Conservation (phyloP, 2,113 vertebrate species). For the Passer domesticus region DNA sequence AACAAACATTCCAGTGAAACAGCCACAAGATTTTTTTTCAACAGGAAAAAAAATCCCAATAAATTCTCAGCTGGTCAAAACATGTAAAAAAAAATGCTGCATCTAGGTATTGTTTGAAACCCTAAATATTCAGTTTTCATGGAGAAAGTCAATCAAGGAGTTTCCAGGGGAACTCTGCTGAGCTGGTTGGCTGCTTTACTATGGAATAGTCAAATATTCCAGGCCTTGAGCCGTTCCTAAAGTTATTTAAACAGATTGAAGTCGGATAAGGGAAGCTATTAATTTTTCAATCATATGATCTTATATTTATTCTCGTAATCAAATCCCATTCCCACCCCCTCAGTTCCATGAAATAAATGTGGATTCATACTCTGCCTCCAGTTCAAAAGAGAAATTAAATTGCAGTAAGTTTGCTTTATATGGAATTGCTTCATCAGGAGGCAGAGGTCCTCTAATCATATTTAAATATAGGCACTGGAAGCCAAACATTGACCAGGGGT, state of each 20-base stretch:
- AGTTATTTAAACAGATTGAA: slow-evolving; percentile 60
- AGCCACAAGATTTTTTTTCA: background rate
- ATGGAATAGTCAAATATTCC: slow-evolving; percentile 39
- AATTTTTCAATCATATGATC: slow-evolving; percentile 53
- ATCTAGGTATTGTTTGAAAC: background rate
- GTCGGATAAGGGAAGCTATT: slow-evolving; percentile 41
- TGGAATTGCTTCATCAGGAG: slow-evolving; percentile 32
- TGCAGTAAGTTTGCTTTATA: slow-evolving; percentile 2
- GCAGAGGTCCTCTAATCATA: slow-evolving; percentile 20
- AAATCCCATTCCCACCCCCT: background rate
- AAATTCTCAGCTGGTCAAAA: slow-evolving; percentile 45
- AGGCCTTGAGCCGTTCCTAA: slow-evolving; percentile 39
- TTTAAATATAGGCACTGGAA: slow-evolving; percentile 39
- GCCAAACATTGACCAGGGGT: slow-evolving; percentile 30
- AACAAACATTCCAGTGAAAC: slow-evolving; percentile 36
- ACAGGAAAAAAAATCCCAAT: background rate
- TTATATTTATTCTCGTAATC: slow-evolving; percentile 29
- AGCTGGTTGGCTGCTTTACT: slow-evolving; percentile 27
- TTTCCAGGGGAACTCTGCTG: background rate
- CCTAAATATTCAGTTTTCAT: background rate
- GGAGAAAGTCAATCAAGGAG: background rate
- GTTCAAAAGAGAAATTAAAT: slow-evolving; percentile 29
- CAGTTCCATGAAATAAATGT: background rate
- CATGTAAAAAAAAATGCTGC: background rate
- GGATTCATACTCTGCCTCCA: slow-evolving; percentile 11